Percentiles rank a stretch among this genome's conserved stretches.
Conservation (phyloP, 2,888 invertebrate species). For the Caenorhabditis sp. region DNA sequence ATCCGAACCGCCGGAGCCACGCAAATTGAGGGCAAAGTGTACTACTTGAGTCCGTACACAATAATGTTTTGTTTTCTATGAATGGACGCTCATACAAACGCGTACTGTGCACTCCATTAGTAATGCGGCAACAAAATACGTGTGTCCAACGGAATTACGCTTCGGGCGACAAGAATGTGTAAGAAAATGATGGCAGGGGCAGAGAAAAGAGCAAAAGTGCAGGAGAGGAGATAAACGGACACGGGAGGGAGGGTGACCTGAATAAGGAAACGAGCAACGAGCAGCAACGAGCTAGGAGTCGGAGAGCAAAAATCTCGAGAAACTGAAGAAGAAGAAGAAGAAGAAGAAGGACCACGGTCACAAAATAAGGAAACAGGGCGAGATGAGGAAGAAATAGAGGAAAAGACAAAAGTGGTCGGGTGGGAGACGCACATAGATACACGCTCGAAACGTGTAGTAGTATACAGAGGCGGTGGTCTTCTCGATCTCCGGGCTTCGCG, state of each 20-base stretch:
- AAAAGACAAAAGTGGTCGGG: no score
- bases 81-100: no score
- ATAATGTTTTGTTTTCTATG: no score
- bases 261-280: no score
- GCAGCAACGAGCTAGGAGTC: constrained; percentile 18
- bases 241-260: constrained; percentile 8
- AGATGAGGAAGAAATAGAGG: neutral
- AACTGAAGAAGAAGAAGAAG: constrained; percentile 19
- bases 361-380: constrained; percentile 37
- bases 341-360: constrained; percentile 31
- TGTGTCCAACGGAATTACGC: constrained; percentile 8
- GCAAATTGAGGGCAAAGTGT: no score
- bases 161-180: neutral
- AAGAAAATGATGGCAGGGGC: neutral
- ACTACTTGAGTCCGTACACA: no score
- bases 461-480: constrained; percentile 18
- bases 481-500: constrained; percentile 20
- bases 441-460: constrained; percentile 42
- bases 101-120: constrained; percentile 6
- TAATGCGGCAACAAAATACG: constrained; percentile 2
- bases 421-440: constrained; percentile 36
- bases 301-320: constrained; percentile 35
- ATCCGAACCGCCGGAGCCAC: no score
- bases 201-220: constrained; percentile 4
- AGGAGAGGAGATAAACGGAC: neutral